These are phyloP conservation scores for Prunella fulvescens DNA, from an alignment of 2,113 vertebrate species.

Conservation along the genomic window DNA sequence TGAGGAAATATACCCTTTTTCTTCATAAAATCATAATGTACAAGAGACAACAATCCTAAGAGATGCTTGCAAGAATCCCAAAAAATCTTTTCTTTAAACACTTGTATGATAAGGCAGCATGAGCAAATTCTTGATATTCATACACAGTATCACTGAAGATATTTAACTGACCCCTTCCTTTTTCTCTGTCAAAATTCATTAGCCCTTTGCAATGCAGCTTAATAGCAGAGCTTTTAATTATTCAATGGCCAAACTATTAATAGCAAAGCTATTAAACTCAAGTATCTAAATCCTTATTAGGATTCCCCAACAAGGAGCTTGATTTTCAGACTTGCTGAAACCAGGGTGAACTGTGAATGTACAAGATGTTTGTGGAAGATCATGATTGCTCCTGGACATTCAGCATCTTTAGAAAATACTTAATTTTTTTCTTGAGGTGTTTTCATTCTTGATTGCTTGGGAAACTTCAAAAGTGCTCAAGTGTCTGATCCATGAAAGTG, in stretches of 20 bases:
- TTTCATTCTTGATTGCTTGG: neutral
- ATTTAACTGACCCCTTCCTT: neutral
- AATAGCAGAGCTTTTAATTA: neutral
- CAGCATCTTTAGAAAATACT: neutral
- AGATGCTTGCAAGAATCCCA: neutral
- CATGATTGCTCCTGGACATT: neutral
- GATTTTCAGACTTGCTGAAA: neutral
- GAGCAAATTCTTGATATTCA: neutral
- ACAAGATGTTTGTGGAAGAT: neutral
- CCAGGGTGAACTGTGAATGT: neutral
- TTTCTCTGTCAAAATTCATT: neutral
- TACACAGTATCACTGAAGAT: neutral
- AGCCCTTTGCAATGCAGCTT: neutral
- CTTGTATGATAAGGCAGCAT: neutral
- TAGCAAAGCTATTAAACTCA: neutral
- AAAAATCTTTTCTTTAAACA: neutral
- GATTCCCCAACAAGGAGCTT: neutral
- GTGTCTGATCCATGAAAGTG: neutral
- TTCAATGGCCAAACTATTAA: neutral
- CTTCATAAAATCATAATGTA: neutral
- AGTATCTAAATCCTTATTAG: neutral
- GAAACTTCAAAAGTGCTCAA: neutral
- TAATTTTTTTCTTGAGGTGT: neutral
- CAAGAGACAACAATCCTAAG: neutral
- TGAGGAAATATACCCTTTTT: slow-evolving; percentile 66